Base-by-base conservation (phyloP, 2,888 invertebrate species). In the Abrostola triplasia region DNA sequence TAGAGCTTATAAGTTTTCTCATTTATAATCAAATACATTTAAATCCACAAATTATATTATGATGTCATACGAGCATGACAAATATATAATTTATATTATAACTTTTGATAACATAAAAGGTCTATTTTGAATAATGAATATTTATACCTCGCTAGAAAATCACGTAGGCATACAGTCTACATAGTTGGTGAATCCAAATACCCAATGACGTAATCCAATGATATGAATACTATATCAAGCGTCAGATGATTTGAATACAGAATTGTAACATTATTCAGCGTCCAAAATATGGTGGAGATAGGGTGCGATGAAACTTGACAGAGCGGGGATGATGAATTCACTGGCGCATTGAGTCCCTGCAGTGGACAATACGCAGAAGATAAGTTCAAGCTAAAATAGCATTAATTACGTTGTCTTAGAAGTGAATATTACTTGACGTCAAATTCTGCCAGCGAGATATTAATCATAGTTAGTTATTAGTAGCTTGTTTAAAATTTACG, bases 231-330 rank as follows among this genome's bases (percentile, higher is more conserved):
- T 64, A 58, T 54, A 59, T 64, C 54, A 37, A 48, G 48, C 51
- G 57, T 51, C 57, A 13, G 51, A 52, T 64, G 54, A 72, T 74
- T 72, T 75, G 70, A 70, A 72, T 72, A 74, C 36, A 58, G 64
- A 75, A 64, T 55, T 61, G 60, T 72, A 59, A 75, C 70, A 75
- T 61, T 61, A 61, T 74, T 74, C 47, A 48, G 49, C 42, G 75
- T 40, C 42, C 50, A 52, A 75, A 75, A 70, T 72, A 64, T 70
- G 51, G 59, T 64, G 51, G 9, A 63, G 64, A 57, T 71, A 69
- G 57, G 48, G 58, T 47, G 42, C 50, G 8, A 64, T 60, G 70
- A 74, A 44, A 51, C 64, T 48, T n/a, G 75, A 64, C 64, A 59
- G 13, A 37, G 47, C 70, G 37, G 50, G 35, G 9, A 58, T 71